Conservation (phyloP, 2,888 invertebrate species). For the Lathronympha strigana region DNA sequence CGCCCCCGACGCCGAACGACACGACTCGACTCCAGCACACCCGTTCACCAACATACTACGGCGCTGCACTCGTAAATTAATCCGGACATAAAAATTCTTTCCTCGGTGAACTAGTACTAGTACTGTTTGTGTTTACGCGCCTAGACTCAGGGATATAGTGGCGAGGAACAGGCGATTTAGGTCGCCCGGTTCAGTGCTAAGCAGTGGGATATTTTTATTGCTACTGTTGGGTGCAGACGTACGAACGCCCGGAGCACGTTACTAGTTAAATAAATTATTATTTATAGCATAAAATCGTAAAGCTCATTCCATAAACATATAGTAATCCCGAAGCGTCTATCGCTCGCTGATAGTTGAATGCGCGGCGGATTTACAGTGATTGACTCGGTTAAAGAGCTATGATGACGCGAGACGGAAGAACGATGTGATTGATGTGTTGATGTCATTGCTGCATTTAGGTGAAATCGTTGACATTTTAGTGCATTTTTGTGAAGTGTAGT, state of each 20-base stretch:
- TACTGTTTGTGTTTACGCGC: conserved; percentile 54
- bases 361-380: conserved; percentile 32
- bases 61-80: conserved; percentile 44
- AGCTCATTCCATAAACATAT: conserved; percentile 80
- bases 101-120: conserved; percentile 38
- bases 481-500: conserved; percentile 68
- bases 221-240: conserved; percentile 76
- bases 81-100: conserved; percentile 48
- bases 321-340: conserved; percentile 41
- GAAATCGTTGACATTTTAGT: conserved; percentile 72
- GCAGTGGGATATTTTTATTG: conserved; percentile 83
- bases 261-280: conserved; percentile 75
- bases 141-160: conserved; percentile 59
- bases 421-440: conserved; percentile 57
- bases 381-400: conserved; percentile 27
- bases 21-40: conserved; percentile 39
- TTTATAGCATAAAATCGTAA: conserved; percentile 76
- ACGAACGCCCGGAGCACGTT: conserved; percentile 69
- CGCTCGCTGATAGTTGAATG: conserved; percentile 19
- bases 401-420: conserved; percentile 49
- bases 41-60: conserved; percentile 29
- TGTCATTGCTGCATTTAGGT: conserved; percentile 70
- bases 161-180: conserved; percentile 73
- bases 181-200: conserved; percentile 80
- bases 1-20: conserved; percentile 50